Percentiles rank a stretch among this genome's conserved stretches.
These are phyloP conservation scores for Malthinus flaveolus DNA, from an alignment of 2,888 invertebrate species.

Conservation along the genomic window DNA sequence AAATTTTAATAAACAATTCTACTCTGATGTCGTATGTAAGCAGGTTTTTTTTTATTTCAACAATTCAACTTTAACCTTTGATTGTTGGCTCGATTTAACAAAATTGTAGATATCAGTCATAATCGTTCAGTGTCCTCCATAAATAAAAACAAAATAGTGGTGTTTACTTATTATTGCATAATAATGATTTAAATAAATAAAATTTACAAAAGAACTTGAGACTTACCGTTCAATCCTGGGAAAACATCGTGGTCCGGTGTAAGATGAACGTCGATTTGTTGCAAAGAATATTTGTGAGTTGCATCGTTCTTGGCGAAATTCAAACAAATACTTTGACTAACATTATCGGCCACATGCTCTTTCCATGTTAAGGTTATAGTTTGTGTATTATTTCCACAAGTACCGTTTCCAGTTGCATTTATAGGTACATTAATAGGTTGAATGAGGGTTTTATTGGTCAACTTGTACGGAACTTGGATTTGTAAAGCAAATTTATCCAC, in stretches of 20 bases:
- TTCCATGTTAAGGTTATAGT: constrained; percentile 52
- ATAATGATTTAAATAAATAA: no score
- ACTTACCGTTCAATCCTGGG: constrained; percentile 29
- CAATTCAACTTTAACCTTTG: no score
- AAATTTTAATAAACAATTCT: no score
- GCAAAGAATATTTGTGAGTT: constrained; percentile 35
- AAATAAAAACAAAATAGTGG: no score
- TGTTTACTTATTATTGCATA: no score
- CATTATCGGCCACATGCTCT: constrained; percentile 2
- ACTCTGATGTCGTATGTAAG: no score
- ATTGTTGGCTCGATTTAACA: no score
- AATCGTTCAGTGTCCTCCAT: no score
- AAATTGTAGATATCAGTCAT: no score
- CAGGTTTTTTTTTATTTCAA: no score
- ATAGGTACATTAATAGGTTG: constrained; percentile 54
- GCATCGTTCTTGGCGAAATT: constrained; percentile 34
- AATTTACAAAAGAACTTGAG: not conserved
- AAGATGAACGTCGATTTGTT: constrained; percentile 26
- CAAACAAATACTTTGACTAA: constrained; percentile 27
- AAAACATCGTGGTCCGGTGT: constrained; percentile 29
- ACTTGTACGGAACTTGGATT: constrained; percentile 61
- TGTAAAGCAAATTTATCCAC: constrained; percentile 68
- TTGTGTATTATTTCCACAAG: constrained; percentile 50
- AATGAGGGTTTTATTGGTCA: constrained; percentile 43
- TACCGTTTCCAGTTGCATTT: constrained; percentile 49